Conservation (phyloP, 2,888 invertebrate species). For the Aquatica leii region DNA sequence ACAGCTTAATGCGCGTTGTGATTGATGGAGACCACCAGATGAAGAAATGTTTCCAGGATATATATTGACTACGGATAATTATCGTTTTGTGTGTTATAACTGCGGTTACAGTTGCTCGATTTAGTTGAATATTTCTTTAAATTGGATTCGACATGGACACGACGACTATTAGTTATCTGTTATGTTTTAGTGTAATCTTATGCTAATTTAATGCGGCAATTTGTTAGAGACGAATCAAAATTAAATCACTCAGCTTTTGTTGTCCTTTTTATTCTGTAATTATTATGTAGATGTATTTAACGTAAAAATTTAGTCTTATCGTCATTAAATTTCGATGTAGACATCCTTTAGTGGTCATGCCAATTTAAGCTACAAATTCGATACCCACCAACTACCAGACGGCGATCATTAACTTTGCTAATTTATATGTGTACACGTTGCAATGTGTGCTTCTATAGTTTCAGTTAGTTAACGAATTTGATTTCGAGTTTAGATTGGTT, state of each 20-base stretch:
- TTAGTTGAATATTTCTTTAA: conserved; percentile 35
- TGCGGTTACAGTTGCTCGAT: conserved; percentile 35
- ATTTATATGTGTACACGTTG: conserved; percentile 45
- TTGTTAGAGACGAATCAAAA: conserved; percentile 5
- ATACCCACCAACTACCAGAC: conserved; percentile 30
- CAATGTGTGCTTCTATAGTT: conserved; percentile 40
- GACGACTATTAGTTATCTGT: conserved; percentile 39
- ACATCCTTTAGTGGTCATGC: conserved; percentile 26
- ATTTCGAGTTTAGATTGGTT: conserved; percentile 41
- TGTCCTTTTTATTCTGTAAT: conserved; percentile 9
- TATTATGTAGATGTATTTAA: not conserved
- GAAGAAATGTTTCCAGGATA: conserved; percentile 59
- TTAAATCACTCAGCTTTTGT: not conserved
- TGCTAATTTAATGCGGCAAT: not conserved
- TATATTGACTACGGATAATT: conserved; percentile 59
- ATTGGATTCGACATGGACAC: conserved; percentile 48
- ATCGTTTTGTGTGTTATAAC: conserved; percentile 48
- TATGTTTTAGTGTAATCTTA: conserved; percentile 27
- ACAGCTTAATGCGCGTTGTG: conserved; percentile 57
- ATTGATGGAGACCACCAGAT: conserved; percentile 61
- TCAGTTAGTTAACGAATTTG: conserved; percentile 44
- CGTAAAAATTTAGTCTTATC: conserved; percentile 13
- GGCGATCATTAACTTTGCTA: conserved; percentile 45
- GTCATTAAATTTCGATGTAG: conserved; percentile 16
- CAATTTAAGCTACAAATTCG: conserved; percentile 32